Conservation (phyloP, 2,797 vertebrate species). For the Poeciliopsis turneri region DNA sequence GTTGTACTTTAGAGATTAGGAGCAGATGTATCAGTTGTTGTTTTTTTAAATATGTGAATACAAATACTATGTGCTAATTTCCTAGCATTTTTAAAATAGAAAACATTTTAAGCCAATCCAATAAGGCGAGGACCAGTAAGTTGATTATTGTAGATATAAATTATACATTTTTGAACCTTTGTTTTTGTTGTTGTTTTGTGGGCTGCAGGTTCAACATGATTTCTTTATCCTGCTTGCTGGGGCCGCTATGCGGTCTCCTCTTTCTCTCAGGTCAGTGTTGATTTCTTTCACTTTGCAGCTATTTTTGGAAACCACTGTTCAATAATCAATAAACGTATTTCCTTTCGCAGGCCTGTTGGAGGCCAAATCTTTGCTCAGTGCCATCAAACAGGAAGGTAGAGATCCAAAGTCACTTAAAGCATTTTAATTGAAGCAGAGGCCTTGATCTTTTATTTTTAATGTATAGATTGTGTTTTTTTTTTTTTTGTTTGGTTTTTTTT, state of each 20-base stretch:
- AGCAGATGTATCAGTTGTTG: neutral
- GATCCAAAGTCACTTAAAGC: neutral
- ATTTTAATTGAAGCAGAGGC: neutral
- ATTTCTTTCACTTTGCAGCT: neutral
- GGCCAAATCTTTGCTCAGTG: slow-evolving; percentile 75
- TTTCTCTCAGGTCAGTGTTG: slow-evolving; percentile 71
- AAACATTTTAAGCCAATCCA: neutral
- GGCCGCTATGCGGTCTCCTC: slow-evolving; percentile 62
- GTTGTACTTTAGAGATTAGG: neutral
- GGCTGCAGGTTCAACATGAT: slow-evolving; percentile 69
- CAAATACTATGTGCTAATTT: neutral
- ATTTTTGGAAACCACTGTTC: neutral
- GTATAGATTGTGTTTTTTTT: neutral
- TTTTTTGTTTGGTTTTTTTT: neutral
- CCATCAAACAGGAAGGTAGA: slow-evolving; percentile 77
- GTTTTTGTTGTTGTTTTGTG: neutral
- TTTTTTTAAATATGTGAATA: neutral
- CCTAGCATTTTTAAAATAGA: neutral
- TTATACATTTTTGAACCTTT: neutral
- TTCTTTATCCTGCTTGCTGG: slow-evolving; percentile 56
- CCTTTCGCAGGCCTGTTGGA: slow-evolving; percentile 67
- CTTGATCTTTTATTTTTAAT: neutral
- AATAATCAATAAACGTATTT: neutral
- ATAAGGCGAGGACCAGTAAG: neutral
- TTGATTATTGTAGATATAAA: neutral